Base-by-base conservation (phyloP, 2,888 invertebrate species). In the Charanyca ferruginea region DNA sequence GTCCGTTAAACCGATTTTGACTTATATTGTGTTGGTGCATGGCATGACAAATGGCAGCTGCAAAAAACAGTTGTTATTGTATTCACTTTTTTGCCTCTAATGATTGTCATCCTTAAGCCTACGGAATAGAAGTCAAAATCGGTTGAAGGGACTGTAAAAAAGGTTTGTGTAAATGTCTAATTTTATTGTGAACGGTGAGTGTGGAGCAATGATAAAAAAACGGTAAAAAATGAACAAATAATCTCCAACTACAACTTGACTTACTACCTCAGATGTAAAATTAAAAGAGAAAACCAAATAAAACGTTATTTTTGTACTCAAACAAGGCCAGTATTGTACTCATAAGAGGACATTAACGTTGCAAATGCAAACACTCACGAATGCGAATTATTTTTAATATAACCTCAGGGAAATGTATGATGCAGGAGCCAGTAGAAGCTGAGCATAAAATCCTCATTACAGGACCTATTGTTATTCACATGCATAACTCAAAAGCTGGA, bases 381-480 rank as follows among this genome's bases (percentile, higher is more conserved):
- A 23, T 18, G 32, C 13, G 23, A 45, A 51, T 55, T 51, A 47
- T 42, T 71, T 62, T 41, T 22, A 35, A 57, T 63, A 57, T 9
- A 57, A 38, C 44, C 44, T 52, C 38, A 44, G 47, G 22, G 28
- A 45, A 59, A 64, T 48, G 51, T 54, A 60, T 41, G 35, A 11
- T 16, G 22, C 48, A 76, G 41, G 49, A 66, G 18, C 45, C 38
- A 45, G 48, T 38, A 47, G 45, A 58, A 45, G 51, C 25, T 44
- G 54, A 77, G 57, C 48, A 77, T 77, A 72, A 72, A 75, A 67
- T 77, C 77, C 73, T 77, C 62, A 75, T 77, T 72, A 72, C 62
- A 63, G 52, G 45, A 77, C 47, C 73, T 77, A 77, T 75, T 75
- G 77, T 75, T 73, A 75, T 70, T 70, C 70, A 25, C 60, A 61